Conservation (phyloP, 2,797 vertebrate species). For the Hydrolagus colliei region DNA sequence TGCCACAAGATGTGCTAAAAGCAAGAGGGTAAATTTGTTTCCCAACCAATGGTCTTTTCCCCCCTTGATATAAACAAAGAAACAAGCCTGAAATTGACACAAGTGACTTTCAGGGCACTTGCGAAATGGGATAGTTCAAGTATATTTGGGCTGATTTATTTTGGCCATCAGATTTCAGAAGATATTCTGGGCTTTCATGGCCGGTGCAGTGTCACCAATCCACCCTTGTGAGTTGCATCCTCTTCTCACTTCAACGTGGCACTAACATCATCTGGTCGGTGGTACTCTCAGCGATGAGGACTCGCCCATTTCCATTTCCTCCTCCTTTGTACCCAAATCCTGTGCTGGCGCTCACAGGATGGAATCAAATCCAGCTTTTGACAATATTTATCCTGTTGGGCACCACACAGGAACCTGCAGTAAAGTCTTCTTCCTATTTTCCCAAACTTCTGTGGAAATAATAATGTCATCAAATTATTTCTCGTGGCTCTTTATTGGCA, state of each 20-base stretch:
- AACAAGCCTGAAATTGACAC: neutral
- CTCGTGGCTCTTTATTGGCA: too few species aligned
- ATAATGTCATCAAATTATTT: too few species aligned
- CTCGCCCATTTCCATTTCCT: too few species aligned
- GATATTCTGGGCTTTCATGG: neutral
- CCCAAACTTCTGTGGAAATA: too few species aligned
- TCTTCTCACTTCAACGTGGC: neutral
- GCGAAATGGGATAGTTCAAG: too few species aligned
- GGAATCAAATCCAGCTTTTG: too few species aligned
- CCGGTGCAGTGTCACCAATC: neutral
- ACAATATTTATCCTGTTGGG: too few species aligned
- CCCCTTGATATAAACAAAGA: neutral
- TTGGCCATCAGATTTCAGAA: neutral
- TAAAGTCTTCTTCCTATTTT: too few species aligned
- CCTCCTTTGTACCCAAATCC: too few species aligned
- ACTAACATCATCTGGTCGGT: too few species aligned
- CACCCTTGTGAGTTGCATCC: neutral
- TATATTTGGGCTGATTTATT: neutral
- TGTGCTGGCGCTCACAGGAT: too few species aligned
- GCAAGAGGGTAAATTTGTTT: neutral
- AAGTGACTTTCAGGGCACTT: neutral
- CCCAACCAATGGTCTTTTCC: neutral
- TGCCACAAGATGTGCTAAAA: neutral
- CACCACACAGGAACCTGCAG: too few species aligned
- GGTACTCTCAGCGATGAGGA: neutral